phyloP scores from a whole-genome alignment of 92 coral and sea anemone species.

The Bergia sp. region DNA sequence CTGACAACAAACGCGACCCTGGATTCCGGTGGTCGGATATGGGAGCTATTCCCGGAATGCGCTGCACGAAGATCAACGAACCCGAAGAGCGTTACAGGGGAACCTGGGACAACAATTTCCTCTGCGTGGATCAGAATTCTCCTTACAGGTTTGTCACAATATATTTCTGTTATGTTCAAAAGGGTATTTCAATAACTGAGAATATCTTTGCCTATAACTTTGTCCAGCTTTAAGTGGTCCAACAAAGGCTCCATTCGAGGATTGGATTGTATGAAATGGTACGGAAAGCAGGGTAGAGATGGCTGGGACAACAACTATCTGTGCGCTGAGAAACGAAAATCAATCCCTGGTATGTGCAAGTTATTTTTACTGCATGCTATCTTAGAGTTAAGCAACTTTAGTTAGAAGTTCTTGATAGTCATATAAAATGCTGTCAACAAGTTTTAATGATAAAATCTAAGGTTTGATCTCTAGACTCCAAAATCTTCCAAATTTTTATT shows the following conservation, averaged over 20 bases:
- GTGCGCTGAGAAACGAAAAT: conserved; percentile 55
- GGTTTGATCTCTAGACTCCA: too few relatives aligned
- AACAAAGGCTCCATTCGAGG: conserved; percentile 71
- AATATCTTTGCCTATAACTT: not conserved
- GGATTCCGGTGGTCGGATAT: conserved; percentile 83
- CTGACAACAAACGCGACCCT: conserved; percentile 80
- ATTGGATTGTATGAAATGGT: conserved; percentile 84
- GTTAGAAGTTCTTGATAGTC: too few relatives aligned
- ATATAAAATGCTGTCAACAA: too few relatives aligned
- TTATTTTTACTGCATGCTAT: too few relatives aligned
- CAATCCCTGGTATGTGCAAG: conserved; percentile 1
- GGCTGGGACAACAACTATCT: conserved; percentile 91
- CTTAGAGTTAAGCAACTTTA: too few relatives aligned
- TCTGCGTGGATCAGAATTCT: conserved; percentile 72
- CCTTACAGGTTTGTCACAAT: conserved; percentile 74
- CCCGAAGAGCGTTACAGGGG: conserved; percentile 59
- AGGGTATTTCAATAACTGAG: not conserved
- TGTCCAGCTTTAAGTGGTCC: conserved; percentile 78
- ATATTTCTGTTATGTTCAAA: not conserved
- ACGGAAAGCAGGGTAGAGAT: conserved; percentile 68
- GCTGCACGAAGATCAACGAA: conserved; percentile 74
- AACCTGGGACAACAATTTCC: conserved; percentile 83
- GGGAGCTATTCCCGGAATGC: conserved; percentile 54
- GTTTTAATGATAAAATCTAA: too few relatives aligned
- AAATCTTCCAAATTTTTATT: too few relatives aligned